These are phyloP conservation scores for Rhynchotus rufescens DNA, from an alignment of 2,797 vertebrate species.

Conservation along the genomic window DNA sequence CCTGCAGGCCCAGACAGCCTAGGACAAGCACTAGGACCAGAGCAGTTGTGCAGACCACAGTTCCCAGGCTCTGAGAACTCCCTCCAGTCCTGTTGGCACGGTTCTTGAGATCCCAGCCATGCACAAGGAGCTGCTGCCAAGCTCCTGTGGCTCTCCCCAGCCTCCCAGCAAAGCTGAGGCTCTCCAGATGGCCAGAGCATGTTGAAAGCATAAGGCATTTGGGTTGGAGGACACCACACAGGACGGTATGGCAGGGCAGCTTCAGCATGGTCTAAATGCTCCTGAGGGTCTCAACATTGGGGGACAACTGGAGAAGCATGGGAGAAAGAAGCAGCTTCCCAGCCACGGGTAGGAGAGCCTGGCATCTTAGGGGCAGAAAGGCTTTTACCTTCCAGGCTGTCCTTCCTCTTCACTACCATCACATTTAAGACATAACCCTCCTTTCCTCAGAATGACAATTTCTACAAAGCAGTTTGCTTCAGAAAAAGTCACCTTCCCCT, in stretches of 20 bases:
- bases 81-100: too few relatives aligned
- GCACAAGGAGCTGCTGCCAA: too few relatives aligned
- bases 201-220: neutral
- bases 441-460: neutral
- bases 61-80: neutral
- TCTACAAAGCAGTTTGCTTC: neutral
- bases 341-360: neutral
- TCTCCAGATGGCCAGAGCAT: rapidly evolving
- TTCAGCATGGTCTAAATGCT: neutral
- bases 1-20: neutral
- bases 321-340: neutral
- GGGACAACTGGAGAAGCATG: rapidly evolving
- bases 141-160: rapidly evolving
- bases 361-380: neutral
- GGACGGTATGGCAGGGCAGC: neutral
- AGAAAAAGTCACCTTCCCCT: neutral
- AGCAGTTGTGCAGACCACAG: too few relatives aligned
- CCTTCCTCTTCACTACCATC: neutral
- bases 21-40: neutral
- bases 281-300: neutral
- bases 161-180: rapidly evolving
- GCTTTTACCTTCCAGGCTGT: neutral
- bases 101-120: rapidly evolving
- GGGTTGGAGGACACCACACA: rapidly evolving
- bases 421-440: neutral